Evolutionary conservation across 1,140 invertebrate genomes (phyloP).

Genomic region (Caenorhabditis briggsae): DNA sequence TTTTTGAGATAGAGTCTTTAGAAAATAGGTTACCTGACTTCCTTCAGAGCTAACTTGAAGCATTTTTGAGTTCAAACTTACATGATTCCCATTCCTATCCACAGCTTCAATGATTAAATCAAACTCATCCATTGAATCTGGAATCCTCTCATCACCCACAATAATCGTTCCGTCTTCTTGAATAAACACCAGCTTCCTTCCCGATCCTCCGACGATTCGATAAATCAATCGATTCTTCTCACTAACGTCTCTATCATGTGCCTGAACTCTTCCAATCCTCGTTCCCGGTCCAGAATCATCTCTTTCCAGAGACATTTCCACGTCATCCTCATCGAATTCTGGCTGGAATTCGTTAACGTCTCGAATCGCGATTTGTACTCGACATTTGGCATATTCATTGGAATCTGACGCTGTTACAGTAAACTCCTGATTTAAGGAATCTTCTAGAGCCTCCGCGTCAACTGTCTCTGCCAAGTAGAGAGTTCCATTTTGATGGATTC

Average conservation of each 20-base stretch:
- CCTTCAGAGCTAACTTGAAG: no score
- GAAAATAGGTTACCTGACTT: no score
- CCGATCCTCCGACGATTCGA: slow-evolving; percentile 49
- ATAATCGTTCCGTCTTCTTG: slow-evolving; percentile 53
- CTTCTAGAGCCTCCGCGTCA: slow-evolving; percentile 23
- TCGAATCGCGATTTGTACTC: slow-evolving; percentile 67
- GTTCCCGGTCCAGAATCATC: slow-evolving; percentile 49
- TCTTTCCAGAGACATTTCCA: slow-evolving; percentile 27
- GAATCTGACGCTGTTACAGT: slow-evolving; percentile 58
- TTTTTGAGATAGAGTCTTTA: no score
- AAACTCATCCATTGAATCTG: neutral
- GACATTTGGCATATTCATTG: slow-evolving; percentile 54
- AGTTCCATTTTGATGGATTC: slow-evolving; percentile 69
- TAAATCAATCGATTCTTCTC: slow-evolving; percentile 61
- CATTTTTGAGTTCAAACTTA: no score
- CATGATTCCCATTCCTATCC: slow-evolving; percentile 57
- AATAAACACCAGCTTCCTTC: slow-evolving; percentile 61
- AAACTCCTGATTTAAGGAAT: slow-evolving; percentile 39
- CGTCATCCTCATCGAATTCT: slow-evolving; percentile 50
- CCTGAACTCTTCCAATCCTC: slow-evolving; percentile 65
- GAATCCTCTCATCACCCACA: slow-evolving; percentile 39
- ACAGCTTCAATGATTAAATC: slow-evolving; percentile 52
- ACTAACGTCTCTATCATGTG: slow-evolving; percentile 67
- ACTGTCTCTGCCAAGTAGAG: slow-evolving; percentile 57
- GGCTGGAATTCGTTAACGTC: slow-evolving; percentile 71